phyloP scores from a whole-genome alignment of 2,888 invertebrate species.

The Plusia festucae region DNA sequence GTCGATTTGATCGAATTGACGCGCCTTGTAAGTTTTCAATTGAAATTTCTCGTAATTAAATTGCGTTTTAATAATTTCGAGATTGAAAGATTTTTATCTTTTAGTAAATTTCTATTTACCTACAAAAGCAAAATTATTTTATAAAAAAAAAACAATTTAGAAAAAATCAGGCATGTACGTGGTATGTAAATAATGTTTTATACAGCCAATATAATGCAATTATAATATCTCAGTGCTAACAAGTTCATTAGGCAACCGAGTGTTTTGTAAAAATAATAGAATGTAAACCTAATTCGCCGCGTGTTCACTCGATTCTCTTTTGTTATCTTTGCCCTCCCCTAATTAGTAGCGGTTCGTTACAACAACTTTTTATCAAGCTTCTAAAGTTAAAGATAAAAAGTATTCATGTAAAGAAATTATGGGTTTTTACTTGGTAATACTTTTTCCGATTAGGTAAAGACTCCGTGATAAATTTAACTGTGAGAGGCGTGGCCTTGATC shows the following conservation, averaged over 20 bases:
- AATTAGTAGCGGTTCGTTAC: neutral
- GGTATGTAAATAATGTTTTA: neutral
- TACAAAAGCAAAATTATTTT: too few species aligned
- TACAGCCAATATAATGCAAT: neutral
- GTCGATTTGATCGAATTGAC: conserved; percentile 13
- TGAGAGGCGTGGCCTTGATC: too few species aligned
- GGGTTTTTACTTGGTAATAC: neutral
- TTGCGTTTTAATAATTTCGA: conserved; percentile 15
- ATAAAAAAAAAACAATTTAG: too few species aligned
- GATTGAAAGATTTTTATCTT: neutral
- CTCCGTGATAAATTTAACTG: too few species aligned
- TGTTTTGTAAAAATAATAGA: neutral
- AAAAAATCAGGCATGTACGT: too few species aligned
- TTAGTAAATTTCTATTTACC: neutral
- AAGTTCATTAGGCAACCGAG: neutral
- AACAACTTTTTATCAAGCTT: neutral
- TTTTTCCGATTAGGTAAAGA: neutral
- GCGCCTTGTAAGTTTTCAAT: conserved; percentile 19
- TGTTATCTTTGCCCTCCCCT: neutral
- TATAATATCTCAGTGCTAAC: neutral
- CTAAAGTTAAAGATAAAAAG: neutral
- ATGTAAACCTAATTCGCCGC: neutral
- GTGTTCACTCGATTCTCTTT: conserved; percentile 4
- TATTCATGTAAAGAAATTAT: neutral
- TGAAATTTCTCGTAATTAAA: conserved; percentile 1